Conservation (phyloP, 2,888 invertebrate genomes). For the Pollenia amentaria region DNA sequence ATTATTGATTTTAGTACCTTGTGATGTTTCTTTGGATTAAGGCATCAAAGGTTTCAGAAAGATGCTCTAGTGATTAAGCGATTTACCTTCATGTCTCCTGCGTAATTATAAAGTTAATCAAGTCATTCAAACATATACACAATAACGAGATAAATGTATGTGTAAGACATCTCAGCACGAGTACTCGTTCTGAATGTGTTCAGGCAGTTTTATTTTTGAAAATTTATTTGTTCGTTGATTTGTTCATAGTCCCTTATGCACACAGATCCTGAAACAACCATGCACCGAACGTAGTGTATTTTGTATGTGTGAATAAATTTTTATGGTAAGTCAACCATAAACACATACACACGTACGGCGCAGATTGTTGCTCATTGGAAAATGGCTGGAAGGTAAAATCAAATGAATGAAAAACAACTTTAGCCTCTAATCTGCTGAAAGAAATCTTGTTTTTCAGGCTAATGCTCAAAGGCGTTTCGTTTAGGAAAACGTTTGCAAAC, state of each 20-base stretch:
- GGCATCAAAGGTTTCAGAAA: too few relatives aligned
- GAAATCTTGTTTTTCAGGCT: conserved; percentile 52
- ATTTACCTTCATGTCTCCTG: conserved; percentile 32
- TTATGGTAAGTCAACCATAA: background rate
- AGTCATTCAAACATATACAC: conserved; percentile 6
- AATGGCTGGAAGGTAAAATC: conserved; percentile 41
- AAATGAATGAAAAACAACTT: conserved; percentile 55
- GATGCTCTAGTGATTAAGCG: background rate
- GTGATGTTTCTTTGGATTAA: too few relatives aligned
- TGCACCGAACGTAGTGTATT: background rate
- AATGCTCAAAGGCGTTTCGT: conserved; percentile 54
- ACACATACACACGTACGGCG: background rate
- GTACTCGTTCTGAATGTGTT: background rate
- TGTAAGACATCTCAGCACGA: conserved; percentile 66
- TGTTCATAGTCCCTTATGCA: too few relatives aligned
- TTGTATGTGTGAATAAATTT: conserved; percentile 26
- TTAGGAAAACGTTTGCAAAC: conserved; percentile 23
- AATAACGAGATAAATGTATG: conserved; percentile 25
- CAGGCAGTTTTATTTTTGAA: too few relatives aligned
- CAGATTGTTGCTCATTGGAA: conserved; percentile 52
- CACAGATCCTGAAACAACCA: background rate
- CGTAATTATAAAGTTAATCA: conserved; percentile 58
- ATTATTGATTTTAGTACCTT: too few relatives aligned
- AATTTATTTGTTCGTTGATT: too few relatives aligned
- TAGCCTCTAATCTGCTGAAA: conserved; percentile 55